Evolutionary conservation across 2,888 invertebrate genomes (phyloP), one percentile per base, ranked within the genome.

Genomic region (Lasioglossum marginatum): DNA sequence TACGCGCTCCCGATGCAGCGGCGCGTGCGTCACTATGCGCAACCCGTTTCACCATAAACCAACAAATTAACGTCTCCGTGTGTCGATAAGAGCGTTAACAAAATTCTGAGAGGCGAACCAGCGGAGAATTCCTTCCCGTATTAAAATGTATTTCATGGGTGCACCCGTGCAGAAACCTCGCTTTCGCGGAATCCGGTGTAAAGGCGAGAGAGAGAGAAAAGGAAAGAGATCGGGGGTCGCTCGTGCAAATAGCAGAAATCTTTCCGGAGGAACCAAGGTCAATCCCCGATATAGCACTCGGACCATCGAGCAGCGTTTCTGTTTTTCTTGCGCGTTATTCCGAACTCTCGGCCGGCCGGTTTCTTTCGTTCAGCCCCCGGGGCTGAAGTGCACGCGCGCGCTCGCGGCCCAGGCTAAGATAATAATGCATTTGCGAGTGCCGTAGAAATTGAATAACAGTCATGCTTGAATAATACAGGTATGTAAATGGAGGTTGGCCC

Each of bases 381-480:
- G 45, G 16, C 4, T 45, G 45, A 14, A 48, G 68, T 60, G 74
- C 71, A 73, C 43, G 73, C 73, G 70, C 57, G 63, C 68, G 76
- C 48, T 45, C 45, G 73, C 75, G 70, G 71, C 57, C 74, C 66
- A n/a, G 66, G 88, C 87, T 92, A 90, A 92, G 92, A 93, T 92
- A 93, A 93, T 92, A 93, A 93, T 92, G 92, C 92, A 92, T 93
- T 93, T 91, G 92, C 92, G 92, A 93, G 92, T 92, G 91, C 89
- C 92, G 91, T 91, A 92, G 93, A 93, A 94, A 94, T 94, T 94
- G 93, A 94, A 94, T 94, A 94, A 94, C 93, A 93, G 92, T 92
- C 91, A 92, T 88, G 92, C 90, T 93, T 94, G 94, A 94, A 94
- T 94, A 94, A 94, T 94, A 94, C 90, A 94, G 93, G 92, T 94